Evolutionary conservation across 2,113 vertebrate genomes (phyloP).

Genomic region (Haemorhous mexicanus): DNA sequence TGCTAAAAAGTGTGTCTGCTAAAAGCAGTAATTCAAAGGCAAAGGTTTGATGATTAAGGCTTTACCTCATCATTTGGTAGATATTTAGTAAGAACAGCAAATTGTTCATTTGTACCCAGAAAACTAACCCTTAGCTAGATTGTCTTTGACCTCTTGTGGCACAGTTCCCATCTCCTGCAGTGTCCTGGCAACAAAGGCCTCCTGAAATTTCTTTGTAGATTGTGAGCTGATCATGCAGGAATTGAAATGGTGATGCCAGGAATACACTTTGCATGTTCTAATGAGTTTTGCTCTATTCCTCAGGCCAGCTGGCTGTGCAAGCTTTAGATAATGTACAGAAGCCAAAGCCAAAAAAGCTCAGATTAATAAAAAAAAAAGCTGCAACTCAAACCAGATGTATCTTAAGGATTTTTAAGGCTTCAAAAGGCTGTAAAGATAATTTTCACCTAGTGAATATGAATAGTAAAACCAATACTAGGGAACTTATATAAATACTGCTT

Average conservation of each 20-base stretch:
- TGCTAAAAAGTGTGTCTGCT: not conserved
- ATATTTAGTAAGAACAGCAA: not conserved
- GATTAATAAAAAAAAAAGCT: not conserved
- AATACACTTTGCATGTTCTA: slow-evolving; percentile 25
- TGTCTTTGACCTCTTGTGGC: not conserved
- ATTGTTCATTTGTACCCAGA: not conserved
- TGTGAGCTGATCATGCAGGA: not conserved
- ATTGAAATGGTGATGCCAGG: slow-evolving; percentile 5
- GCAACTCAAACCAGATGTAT: not conserved
- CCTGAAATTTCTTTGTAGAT: slow-evolving; percentile 5
- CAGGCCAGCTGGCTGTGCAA: slow-evolving; percentile 9
- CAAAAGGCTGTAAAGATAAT: not conserved
- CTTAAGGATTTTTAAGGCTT: not conserved
- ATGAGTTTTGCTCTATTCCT: not conserved
- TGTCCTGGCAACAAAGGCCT: not conserved
- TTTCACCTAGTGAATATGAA: not conserved
- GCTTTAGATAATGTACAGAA: not conserved
- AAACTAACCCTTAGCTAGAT: not conserved
- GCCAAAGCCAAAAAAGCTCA: not conserved
- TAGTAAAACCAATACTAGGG: not conserved
- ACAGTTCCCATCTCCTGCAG: not conserved
- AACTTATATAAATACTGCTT: not conserved
- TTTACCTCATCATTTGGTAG: not conserved
- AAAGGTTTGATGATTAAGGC: not conserved
- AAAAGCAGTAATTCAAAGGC: not conserved